phyloP scores from a whole-genome alignment of 2,797 vertebrate genomes.

The Falco biarmicus region DNA sequence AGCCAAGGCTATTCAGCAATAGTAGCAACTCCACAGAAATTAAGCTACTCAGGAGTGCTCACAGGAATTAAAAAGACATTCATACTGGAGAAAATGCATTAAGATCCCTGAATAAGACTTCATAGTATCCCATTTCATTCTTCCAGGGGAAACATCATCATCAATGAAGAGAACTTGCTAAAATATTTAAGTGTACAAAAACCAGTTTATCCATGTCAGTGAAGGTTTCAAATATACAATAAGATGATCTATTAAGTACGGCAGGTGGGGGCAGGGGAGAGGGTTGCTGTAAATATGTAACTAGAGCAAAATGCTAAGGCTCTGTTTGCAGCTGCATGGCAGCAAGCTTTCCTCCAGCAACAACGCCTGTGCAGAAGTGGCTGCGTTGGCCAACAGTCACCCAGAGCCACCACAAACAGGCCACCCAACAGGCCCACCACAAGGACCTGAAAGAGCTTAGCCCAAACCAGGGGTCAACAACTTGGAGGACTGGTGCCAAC shows the following conservation, averaged over 20 bases:
- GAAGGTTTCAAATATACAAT: constrained; percentile 4
- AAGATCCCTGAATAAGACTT: constrained; percentile 39
- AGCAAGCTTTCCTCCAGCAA: neutral
- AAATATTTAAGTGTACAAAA: constrained; percentile 5
- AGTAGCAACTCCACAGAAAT: constrained; percentile 55
- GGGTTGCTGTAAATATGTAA: constrained; percentile 9
- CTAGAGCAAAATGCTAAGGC: neutral
- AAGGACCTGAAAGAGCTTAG: neutral
- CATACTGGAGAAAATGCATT: constrained; percentile 28
- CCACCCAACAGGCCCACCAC: neutral
- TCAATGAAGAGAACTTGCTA: constrained; percentile 8
- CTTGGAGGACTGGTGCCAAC: neutral
- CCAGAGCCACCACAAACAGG: neutral
- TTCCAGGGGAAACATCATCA: neutral
- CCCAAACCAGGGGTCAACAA: neutral
- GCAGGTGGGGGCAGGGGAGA: neutral
- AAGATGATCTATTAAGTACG: constrained; percentile 1
- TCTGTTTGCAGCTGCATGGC: neutral
- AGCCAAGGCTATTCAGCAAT: constrained; percentile 51
- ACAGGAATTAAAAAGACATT: constrained; percentile 57
- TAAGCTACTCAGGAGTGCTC: constrained; percentile 36
- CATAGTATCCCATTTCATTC: constrained; percentile 23
- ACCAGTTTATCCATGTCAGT: constrained; percentile 3
- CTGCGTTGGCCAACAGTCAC: rapidly evolving
- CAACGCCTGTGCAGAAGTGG: rapidly evolving